Conservation (phyloP, 1,140 invertebrate genomes). For the Eumaeus atala region DNA sequence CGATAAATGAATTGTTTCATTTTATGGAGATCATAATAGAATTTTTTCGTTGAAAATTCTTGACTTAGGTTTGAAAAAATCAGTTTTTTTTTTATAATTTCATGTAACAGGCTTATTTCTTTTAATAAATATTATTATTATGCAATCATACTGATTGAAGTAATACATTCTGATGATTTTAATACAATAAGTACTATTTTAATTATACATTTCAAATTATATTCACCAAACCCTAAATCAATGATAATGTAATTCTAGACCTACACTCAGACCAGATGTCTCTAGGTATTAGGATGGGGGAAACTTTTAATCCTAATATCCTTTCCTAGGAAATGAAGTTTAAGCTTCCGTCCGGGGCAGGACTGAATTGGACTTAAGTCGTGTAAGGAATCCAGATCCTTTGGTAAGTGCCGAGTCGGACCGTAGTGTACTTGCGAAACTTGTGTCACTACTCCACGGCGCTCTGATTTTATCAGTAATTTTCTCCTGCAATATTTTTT, state of each 20-base stretch:
- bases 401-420: slow-evolving; percentile 29
- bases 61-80: too few species aligned
- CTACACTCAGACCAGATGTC: slow-evolving; percentile 35
- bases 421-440: slow-evolving; percentile 25
- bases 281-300: slow-evolving; percentile 36
- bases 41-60: too few species aligned
- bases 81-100: too few species aligned
- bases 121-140: too few species aligned
- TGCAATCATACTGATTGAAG: too few species aligned
- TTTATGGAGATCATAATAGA: too few species aligned
- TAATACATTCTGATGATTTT: too few species aligned
- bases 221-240: neutral
- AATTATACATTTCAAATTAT: neutral
- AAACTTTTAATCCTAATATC: slow-evolving; percentile 48
- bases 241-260: slow-evolving; percentile 13
- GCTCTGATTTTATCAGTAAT: slow-evolving; percentile 6
- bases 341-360: slow-evolving; percentile 35
- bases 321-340: slow-evolving; percentile 46
- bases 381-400: slow-evolving; percentile 31
- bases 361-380: slow-evolving; percentile 36
- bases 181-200: too few species aligned
- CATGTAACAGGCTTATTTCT: too few species aligned
- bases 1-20: too few species aligned
- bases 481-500: slow-evolving; percentile 4
- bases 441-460: slow-evolving; percentile 20